A percentile compares a stretch with the other conserved stretches of the same genome.
phyloP scores from a whole-genome alignment of 2,113 vertebrate species.

The Poeciliopsis retropinna region DNA sequence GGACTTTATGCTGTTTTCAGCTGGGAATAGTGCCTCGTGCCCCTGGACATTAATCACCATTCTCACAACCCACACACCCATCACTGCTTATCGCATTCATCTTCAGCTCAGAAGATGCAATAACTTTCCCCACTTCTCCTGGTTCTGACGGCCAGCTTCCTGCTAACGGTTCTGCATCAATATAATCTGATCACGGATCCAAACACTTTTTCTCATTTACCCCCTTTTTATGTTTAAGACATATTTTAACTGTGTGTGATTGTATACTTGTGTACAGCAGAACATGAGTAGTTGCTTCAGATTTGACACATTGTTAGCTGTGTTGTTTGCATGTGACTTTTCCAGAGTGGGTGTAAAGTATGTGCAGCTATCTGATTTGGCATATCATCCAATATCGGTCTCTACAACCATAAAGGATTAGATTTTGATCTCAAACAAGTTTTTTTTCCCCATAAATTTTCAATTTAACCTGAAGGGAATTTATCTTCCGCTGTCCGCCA shows the following conservation, averaged over 20 bases:
- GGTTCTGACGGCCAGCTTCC: conserved; percentile 17
- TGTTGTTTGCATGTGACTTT: conserved; percentile 72
- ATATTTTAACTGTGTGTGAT: conserved; percentile 56
- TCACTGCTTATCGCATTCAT: conserved; percentile 6
- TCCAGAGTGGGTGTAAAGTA: conserved; percentile 60
- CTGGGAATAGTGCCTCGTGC: conserved; percentile 63
- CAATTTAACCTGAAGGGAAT: conserved; percentile 50
- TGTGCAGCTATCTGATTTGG: conserved; percentile 69
- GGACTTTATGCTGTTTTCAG: conserved; percentile 47
- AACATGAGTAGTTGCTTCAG: conserved; percentile 64
- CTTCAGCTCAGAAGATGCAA: conserved; percentile 38
- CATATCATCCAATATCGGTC: conserved; percentile 52
- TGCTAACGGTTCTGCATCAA: conserved; percentile 45
- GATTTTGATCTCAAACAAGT: conserved; percentile 27
- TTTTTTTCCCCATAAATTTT: background rate
- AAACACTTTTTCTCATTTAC: conserved; percentile 70
- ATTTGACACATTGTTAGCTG: conserved; percentile 70
- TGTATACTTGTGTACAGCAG: conserved; percentile 71
- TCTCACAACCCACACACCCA: conserved; percentile 31
- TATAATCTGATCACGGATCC: conserved; percentile 45
- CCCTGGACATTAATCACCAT: conserved; percentile 38
- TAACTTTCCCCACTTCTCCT: conserved; percentile 24
- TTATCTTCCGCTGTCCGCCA: conserved; percentile 5
- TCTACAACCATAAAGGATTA: conserved; percentile 38
- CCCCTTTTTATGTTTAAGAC: conserved; percentile 57